These are phyloP conservation scores for Chiroxiphia lanceolata DNA, from an alignment of 2,797 vertebrate genomes.

Conservation along the genomic window DNA sequence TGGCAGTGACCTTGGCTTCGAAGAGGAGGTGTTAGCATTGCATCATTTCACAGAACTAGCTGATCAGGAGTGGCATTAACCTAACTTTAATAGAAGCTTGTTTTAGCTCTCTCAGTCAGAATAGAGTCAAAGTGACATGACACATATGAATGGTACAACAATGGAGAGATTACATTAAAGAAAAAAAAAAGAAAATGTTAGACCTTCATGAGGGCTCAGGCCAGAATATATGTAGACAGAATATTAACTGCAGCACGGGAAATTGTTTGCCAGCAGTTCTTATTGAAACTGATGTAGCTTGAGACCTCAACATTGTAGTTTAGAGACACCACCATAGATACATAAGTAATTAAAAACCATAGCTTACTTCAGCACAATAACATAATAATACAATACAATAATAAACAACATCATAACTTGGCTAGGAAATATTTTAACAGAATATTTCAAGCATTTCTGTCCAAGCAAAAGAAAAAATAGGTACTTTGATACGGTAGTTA, in stretches of 20 bases:
- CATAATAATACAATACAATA: background rate
- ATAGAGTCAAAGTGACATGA: slow-evolving; percentile 7
- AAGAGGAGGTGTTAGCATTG: slow-evolving; percentile 17
- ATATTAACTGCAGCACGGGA: background rate
- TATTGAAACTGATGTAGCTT: background rate
- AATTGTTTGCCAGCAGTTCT: background rate
- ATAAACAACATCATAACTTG: background rate
- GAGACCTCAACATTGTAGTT: background rate
- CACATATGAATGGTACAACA: background rate
- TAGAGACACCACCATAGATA: background rate
- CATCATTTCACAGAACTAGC: background rate
- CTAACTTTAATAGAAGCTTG: background rate
- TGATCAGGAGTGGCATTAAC: slow-evolving; percentile 24
- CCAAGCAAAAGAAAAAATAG: background rate
- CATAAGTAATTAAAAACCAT: background rate
- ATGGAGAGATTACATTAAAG: background rate
- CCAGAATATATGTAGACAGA: background rate
- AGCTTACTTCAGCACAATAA: background rate
- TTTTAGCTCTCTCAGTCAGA: slow-evolving; percentile 6
- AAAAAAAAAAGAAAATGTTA: background rate
- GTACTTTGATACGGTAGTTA: background rate
- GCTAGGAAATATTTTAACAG: background rate
- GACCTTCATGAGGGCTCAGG: background rate
- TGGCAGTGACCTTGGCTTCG: slow-evolving; percentile 14
- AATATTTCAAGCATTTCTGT: background rate